Evolutionary conservation across 1,140 invertebrate species (phyloP), one percentile per base, ranked within the genome.

Genomic region (Ceratina australensis): DNA sequence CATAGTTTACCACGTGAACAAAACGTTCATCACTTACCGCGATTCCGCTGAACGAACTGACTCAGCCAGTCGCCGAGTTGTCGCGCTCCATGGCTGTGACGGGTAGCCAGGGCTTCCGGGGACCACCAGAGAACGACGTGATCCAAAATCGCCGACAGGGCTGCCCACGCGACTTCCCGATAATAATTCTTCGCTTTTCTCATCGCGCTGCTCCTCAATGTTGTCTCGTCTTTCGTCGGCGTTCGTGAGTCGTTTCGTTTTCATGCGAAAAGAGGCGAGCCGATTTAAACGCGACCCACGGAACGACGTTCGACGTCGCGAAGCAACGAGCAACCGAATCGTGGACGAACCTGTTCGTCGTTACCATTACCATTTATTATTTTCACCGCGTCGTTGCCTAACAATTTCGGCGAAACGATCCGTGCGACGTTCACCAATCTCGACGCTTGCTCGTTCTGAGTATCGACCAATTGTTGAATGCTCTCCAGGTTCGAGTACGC

Each of bases 61-160:
- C 95, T 95, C 83, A 96, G 93, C 85, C 95, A 95, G 22, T 95
- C 94, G 72, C 94, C 94, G 18, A 95, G 93, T 68, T 94, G 93
- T 78, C 94, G 93, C 73, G 90, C 86, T 0, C 87, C 87, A 50
- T 87, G 83, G 52, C 80, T 86, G 73, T 92, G 93, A 89, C 94
- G 93, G 52, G 93, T 93, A 22, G 95, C 94, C 8, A 96, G 91
- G 0, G 95, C 94, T 76, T 94, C 94, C 1, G 94, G 89, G 8
- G 95, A 95, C 96, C 96, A 96, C 96, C 96, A 97, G 1, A 97
- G 91, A n/a, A 97, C 92, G 7, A 96, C 94, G 81, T 97, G 95
- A 87, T 97, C 96, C 61, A 96, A 89, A 86, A 94, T 95, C 57
- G 94, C 94, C 4, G 95, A 96, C 4, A 96, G 94, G 79, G 96